phyloP scores from a whole-genome alignment of 2,113 vertebrate species.

The Cercocebus atys region DNA sequence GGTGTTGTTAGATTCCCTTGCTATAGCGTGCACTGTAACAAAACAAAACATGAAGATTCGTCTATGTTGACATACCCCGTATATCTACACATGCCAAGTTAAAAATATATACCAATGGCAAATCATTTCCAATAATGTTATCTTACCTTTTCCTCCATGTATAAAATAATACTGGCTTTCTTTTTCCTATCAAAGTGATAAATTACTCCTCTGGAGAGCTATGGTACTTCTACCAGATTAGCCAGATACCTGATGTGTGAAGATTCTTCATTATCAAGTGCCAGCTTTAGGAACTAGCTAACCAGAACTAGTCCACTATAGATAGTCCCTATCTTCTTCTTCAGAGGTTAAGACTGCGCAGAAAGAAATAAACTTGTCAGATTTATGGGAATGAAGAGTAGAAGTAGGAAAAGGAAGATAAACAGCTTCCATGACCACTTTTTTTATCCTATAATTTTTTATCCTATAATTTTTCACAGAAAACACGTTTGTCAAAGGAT shows the following conservation, averaged over 20 bases:
- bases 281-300: not conserved
- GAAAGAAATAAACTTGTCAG: not conserved
- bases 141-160: not conserved
- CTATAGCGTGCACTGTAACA: not conserved
- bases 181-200: not conserved
- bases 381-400: not conserved
- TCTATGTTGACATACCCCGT: not conserved
- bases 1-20: not conserved
- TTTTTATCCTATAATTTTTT: not conserved
- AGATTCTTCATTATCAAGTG: not conserved
- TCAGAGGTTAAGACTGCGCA: not conserved
- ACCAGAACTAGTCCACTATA: not conserved
- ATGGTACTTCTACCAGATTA: not conserved
- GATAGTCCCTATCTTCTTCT: not conserved
- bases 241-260: not conserved
- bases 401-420: not conserved
- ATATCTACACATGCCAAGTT: not conserved
- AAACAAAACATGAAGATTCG: not conserved
- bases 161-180: not conserved
- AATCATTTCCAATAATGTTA: not conserved
- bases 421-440: not conserved
- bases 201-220: not conserved
- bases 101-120: not conserved
- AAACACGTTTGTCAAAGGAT: not conserved
- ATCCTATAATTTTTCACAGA: not conserved